Percentiles rank a stretch among this genome's conserved stretches.
Evolutionary conservation across 2,888 invertebrate genomes (phyloP).

Genomic region (Seira sanloemensis): DNA sequence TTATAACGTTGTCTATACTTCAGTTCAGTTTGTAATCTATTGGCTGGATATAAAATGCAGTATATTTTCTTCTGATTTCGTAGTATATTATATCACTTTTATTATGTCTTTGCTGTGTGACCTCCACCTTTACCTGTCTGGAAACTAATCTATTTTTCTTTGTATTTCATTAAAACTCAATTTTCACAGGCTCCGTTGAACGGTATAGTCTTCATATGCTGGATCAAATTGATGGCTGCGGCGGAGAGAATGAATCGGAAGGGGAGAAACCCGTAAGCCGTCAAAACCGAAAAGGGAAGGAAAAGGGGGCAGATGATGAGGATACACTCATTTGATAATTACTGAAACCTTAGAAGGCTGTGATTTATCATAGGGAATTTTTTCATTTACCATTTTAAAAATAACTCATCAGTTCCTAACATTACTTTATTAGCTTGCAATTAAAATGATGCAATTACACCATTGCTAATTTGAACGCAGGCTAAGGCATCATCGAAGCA

Average conservation of each 20-base stretch:
- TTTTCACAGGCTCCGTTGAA: conserved; percentile 75
- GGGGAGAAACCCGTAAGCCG: conserved; percentile 47
- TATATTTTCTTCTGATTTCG: neutral
- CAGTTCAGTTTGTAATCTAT: no score
- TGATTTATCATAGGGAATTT: conserved; percentile 38
- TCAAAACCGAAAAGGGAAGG: conserved; percentile 62
- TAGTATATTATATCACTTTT: no score
- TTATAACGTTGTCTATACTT: no score
- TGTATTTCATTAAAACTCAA: neutral
- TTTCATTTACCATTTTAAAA: conserved; percentile 15
- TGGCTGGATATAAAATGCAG: conserved; percentile 13
- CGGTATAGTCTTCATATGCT: conserved; percentile 74
- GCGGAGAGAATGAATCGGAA: conserved; percentile 72
- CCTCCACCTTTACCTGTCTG: no score
- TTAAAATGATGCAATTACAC: conserved; percentile 10
- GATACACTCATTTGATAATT: conserved; percentile 72
- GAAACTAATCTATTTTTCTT: neutral
- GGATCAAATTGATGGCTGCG: conserved; percentile 74
- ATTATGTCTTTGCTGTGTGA: no score
- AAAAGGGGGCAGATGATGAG: conserved; percentile 70
- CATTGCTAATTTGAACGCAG: conserved; percentile 21
- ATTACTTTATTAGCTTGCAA: conserved; percentile 18
- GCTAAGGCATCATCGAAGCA: conserved; percentile 58
- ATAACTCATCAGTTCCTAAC: neutral
- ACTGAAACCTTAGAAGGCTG: conserved; percentile 57